Evolutionary conservation across 2,113 vertebrate genomes (phyloP).

Genomic region (Harpagus bidentatus): DNA sequence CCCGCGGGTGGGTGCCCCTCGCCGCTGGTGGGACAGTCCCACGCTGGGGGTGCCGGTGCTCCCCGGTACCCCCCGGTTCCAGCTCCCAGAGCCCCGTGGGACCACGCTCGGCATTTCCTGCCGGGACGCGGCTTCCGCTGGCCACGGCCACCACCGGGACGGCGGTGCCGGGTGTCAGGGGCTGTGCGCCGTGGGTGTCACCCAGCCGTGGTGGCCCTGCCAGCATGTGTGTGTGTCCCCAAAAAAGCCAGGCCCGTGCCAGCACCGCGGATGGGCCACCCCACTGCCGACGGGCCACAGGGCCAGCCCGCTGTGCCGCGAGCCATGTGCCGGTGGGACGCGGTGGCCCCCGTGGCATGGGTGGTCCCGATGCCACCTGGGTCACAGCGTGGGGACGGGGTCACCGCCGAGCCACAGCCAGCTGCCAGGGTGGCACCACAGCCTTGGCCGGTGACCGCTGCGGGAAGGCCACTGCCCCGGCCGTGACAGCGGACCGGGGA

Average conservation of each 20-base stretch:
- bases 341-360: neutral
- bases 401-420: neutral
- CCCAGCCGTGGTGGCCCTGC: accelerated
- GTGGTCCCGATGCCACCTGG: neutral
- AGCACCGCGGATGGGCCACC: neutral
- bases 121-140: neutral
- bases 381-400: neutral
- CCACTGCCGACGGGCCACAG: neutral
- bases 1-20: neutral
- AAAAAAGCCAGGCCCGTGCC: neutral
- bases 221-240: too few relatives aligned
- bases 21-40: neutral
- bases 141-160: neutral
- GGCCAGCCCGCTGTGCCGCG: neutral
- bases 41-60: neutral
- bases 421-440: neutral
- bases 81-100: neutral
- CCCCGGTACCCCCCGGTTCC: neutral
- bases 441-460: neutral
- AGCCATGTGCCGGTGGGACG: neutral
- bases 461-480: neutral
- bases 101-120: conserved; percentile 3
- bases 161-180: neutral
- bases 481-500: neutral
- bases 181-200: neutral